Base-by-base conservation (phyloP, 2,888 invertebrate genomes). In the Synanthedon andrenaeformis region DNA sequence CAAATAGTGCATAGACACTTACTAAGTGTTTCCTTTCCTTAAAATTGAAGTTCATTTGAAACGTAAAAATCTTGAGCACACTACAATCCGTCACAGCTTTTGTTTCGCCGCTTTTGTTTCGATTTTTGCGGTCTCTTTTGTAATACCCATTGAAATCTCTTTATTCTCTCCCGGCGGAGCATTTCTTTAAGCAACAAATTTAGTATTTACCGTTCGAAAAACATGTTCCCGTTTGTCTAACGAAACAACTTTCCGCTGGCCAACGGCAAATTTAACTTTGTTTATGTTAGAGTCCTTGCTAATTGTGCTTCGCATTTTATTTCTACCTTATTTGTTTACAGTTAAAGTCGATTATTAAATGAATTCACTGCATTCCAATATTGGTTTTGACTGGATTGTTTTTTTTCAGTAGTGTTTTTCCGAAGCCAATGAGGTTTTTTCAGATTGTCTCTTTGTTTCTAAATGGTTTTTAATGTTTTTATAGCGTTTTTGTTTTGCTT, bases 51-150 rank as follows among this genome's bases (percentile, higher is more conserved):
- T 35, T 35, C 35, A 35, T 35, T 8, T 35, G 35, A 35, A 35
- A 35, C 10, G 35, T 35, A 3, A 8, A 35, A 10, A 35, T 35
- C 35, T 35, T 35, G 8, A 45, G 61, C 60, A 52, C 51, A 50
- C 61, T 60, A 65, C 65, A 64, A 67, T 45, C 69, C 72, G 66
- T 70, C 69, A 67, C 59, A 50, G 55, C 51, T 62, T 69, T 77
- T 74, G 74, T 76, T 72, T 63, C 59, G 58, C 55, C 60, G 59
- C 72, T 69, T 67, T 76, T 76, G 75, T 77, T 76, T 72, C 67
- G 72, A 76, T 73, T 73, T 70, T 72, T 72, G 75, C 66, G 71
- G 72, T 67, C 70, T 70, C 72, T 72, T 75, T 76, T 75, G 69
- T 72, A 69, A 69, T 68, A 64, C 65, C 65, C 65, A 66, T 69